Evolutionary conservation across 1,140 invertebrate species (phyloP), one percentile per base, ranked within the genome.

Genomic region (Copidosoma floridanum): DNA sequence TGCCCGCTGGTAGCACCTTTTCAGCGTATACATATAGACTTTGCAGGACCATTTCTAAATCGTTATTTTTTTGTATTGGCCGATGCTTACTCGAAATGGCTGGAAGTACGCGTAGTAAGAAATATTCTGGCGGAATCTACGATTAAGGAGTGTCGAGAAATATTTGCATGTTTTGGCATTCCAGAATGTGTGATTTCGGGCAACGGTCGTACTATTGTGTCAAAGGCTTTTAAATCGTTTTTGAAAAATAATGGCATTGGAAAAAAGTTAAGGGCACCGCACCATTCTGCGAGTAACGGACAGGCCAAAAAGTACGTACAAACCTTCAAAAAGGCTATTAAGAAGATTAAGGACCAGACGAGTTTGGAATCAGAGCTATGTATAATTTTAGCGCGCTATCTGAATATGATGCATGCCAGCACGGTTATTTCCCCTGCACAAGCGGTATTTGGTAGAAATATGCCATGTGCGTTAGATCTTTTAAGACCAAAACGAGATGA

Each of bases 1-100:
- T 8, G 11, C 7, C 20, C 79, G 76, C 74, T 37, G 57, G 21
- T 47, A 50, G 21, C 65, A 18, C 66, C 68, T 12, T 81, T 75
- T 71, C 55, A 74, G 32, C 56, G 77, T 26, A 38, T 81, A 14
- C 78, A 79, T 64, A 57, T 71, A 11, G 80, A 81, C 60, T 77
- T 71, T 63, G 72, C 73, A 27, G 74, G 76, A 8, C 73, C 74
- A 29, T 70, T 73, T 52, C 16, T 57, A 24, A 10, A 11, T 24
- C 18, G 12, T 37, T 37, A 8, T 8, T 37, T 37, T 37, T 37
- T 37, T 14, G 7, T 37, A 37, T 14, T 37, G 7, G 32, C 14
- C 14, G 32, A 37, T 37, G 32, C 32, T 37, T 37, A 37, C 14
- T 37, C 32, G 14, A 37, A 37, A 14, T 37, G 32, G 32, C 32